Evolutionary conservation across 2,888 invertebrate genomes (phyloP), one percentile per base, ranked within the genome.

Genomic region (Polietes domitor): DNA sequence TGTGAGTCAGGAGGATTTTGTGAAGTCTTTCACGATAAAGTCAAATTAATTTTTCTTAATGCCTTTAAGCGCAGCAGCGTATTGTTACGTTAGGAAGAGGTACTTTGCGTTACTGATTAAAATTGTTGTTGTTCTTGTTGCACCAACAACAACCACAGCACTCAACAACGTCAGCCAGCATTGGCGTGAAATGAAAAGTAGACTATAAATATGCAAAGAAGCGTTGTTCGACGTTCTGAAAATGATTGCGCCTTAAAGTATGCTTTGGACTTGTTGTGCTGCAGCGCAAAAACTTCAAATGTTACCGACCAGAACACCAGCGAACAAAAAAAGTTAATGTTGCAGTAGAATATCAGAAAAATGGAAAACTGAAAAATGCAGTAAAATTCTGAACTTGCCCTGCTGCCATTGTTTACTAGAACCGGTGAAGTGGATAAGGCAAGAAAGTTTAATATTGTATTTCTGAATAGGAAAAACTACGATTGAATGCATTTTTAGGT

Each of bases 21-120:
- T 72, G 15, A 72, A 53, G 53, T 24, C 73, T 77, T 68, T 77
- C 37, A 70, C 72, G 73, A 83, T 76, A 73, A 84, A 81, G 68
- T 78, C 76, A 84, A 84, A 84, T 83, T 83, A 72, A 80, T 78
- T 84, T 61, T 81, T 76, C 78, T 75, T 75, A 81, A 78, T 84
- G 72, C 78, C 83, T 73, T 61, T 53, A 78, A 81, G 75, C 81
- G 58, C 58, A 47, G 53, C 70, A 81, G 75, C 81, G 58, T 65
- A 47, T 61, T 73, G 43, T 68, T 68, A 43, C 24, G 43, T 61
- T 26, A n/a, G 61, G 61, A 61, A 28, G 55, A 32, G n/a, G 47
- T 58, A 26, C 58, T 58, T 58, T 24, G 24, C 68, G 83, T 76
- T 53, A 68, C 80, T 76, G 78, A 68, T 84, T 80, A 71, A 80